Conservation (phyloP, 2,888 invertebrate genomes). For the Campaea margaritaria region DNA sequence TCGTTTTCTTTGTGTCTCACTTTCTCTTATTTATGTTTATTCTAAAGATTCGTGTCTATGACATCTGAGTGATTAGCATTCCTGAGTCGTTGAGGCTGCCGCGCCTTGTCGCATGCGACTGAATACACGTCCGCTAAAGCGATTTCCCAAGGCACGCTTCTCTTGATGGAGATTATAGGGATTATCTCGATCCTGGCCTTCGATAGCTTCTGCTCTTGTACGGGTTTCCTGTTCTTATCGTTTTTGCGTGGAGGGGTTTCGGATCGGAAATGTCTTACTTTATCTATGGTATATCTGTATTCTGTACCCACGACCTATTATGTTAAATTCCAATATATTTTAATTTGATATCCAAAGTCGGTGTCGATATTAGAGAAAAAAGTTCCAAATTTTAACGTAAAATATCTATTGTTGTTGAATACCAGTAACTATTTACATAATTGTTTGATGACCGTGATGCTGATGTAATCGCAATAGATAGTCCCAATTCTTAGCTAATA, state of each 20-base stretch:
- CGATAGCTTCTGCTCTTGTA: conserved; percentile 33
- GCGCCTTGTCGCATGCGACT: conserved; percentile 47
- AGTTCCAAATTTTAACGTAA: too few relatives aligned
- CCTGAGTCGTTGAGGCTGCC: conserved; percentile 54
- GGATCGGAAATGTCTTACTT: neutral
- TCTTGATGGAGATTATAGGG: conserved; percentile 52
- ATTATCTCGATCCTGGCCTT: conserved; percentile 50
- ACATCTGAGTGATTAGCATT: conserved; percentile 53
- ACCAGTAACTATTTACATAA: too few relatives aligned
- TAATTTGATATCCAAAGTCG: too few relatives aligned
- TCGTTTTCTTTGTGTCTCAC: conserved; percentile 16
- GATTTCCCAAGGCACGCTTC: conserved; percentile 61
- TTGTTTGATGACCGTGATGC: too few relatives aligned
- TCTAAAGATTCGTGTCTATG: conserved; percentile 24
- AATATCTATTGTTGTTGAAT: too few relatives aligned
- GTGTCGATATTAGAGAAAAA: too few relatives aligned
- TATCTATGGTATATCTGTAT: too few relatives aligned
- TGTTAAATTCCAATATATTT: too few relatives aligned
- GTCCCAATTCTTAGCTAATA: too few relatives aligned
- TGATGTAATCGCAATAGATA: too few relatives aligned
- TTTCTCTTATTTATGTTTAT: conserved; percentile 34
- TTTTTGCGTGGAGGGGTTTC: conserved; percentile 6
- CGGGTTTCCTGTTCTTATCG: conserved; percentile 29
- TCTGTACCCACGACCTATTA: too few relatives aligned
- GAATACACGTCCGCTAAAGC: conserved; percentile 57